Base-by-base conservation (phyloP, 1,140 invertebrate species). In the Sitodiplosis mosellana region DNA sequence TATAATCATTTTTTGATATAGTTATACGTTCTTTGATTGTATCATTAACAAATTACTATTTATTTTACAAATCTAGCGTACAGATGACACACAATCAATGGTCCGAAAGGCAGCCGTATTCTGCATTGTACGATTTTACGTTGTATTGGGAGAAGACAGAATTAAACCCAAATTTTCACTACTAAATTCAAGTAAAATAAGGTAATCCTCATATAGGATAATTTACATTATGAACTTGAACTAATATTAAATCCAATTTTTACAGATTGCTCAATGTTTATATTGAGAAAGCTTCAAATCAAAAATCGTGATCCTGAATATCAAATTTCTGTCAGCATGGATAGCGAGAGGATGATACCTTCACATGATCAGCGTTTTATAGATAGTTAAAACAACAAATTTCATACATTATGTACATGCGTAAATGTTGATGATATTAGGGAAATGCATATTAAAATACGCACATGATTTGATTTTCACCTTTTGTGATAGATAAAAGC, bases 41-140 rank as follows among this genome's bases (percentile, higher is more conserved):
- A 33, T 42, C 8, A 19, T 8, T 42, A 42, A 19, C 8, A 7
- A 42, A 7, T 42, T 7, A 33, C 20, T 48, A 50, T 54, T 55
- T 54, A 52, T 62, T 55, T 52, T 55, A 54, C 38, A 48, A 54
- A 64, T 38, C 1, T 57, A 69, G 55, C 60, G 91, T 75, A 82
- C 87, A 5, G 93, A 91, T 59, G 88, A 94, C 60, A 65, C 73
- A 17, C 86, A 93, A 61, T 91, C 86, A 50, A 78, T 84, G 48
- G 88, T 95, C 20, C 74, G 92, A 14, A 95, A 96, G 63, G 87
- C 87, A 50, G 83, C 88, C 8, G 88, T 95, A 1, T 94, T 96
- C 65, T 92, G 88, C 59, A 89, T 96, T 78, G 92, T 96, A 2
- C 84, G 87, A 27, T 77, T 94, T 48, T 85, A 94, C 53, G 75